Evolutionary conservation across 2,888 invertebrate genomes (phyloP), one percentile per base, ranked within the genome.

Genomic region (Electrophaes corylata): DNA sequence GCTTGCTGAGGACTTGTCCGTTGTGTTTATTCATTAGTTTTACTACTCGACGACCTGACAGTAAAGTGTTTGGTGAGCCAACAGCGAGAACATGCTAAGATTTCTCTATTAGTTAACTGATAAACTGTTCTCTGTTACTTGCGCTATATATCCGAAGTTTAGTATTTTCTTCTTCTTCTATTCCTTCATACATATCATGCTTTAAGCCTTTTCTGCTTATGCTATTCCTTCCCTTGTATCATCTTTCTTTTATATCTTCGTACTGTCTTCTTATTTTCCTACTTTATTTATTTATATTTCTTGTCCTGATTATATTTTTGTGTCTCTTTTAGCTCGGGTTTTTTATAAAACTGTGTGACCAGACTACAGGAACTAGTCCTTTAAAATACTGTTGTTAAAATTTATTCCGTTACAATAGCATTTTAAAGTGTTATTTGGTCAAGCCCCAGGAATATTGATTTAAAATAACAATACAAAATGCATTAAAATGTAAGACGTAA

Each of bases 401-500:
- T 39, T 53, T 43, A 60, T 52, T 52, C 53, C 61, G 48, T 59
- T 52, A 62, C 47, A 58, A 61, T 54, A 31, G 37, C 29, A 37
- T 53, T 48, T 39, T 35, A 23, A 41, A 58, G 58, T 50, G 26
- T 45, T 41, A 44, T 57, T 49, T 54, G 55, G 54, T 57, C 40
- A 56, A 65, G 57, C 57, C 66, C 61, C 65, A 64, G 51, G 64
- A 57, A 65, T 53, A 61, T 60, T 59, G 67, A 64, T 65, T 66
- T 55, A 53, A 57, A 64, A 66, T 47, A 58, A 75, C 70, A 77
- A 75, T 70, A 67, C 69, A 57, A 73, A 70, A 75, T 73, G 64
- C 70, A 75, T 72, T 83, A 79, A 76, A 80, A 81, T 81, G 82
- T 82, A 83, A 76, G 79, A 77, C 76, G 82, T 82, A 83, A 76